Evolutionary conservation across 2,888 invertebrate species (phyloP), one percentile per base, ranked within the genome.

Genomic region (Conus canariensis): DNA sequence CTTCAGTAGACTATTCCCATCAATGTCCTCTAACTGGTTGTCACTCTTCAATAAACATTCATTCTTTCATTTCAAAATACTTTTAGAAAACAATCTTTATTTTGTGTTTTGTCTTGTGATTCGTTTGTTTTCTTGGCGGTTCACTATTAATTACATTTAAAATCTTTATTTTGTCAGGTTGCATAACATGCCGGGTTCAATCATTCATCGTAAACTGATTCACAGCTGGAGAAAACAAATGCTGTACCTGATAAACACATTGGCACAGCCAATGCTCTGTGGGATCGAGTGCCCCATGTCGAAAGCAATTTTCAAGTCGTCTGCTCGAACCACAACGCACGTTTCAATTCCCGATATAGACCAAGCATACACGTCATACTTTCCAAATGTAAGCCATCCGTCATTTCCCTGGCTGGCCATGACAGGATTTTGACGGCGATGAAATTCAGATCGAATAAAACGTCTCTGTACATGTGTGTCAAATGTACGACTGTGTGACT

Each of bases 321-420:
- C 90, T 16, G 92, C 92, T 85, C 92, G 92, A 56, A 95, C 93
- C 14, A 95, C 94, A 7, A 95, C 92, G 89, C 93, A 93, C 19
- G 95, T 95, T 90, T 95, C 95, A 16, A 95, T 60, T 22, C 95
- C 95, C 6, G 95, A 95, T 30, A 95, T 89, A 12, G 95, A 94
- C 95, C 95, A 95, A 0, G 94, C 92, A 90, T 92, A 94, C 0
- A 94, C 92, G 59, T 88, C 92, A 88, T 93, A 94, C 59, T 92
- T 91, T n/a, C 93, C 94, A 77, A 93, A 92, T 30, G 90, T 90
- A 7, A 90, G 64, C 92, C 92, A 93, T 7, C 91, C 91, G 59
- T 85, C 85, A 59, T 19, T 59, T 7, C 22, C 82, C 56, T 58
- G 82, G 22, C 58, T 82, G 6, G 58, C 58, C 85, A 89, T 85